Base-by-base conservation (phyloP, 2,113 vertebrate genomes). In the Rousettus leschenaultii region DNA sequence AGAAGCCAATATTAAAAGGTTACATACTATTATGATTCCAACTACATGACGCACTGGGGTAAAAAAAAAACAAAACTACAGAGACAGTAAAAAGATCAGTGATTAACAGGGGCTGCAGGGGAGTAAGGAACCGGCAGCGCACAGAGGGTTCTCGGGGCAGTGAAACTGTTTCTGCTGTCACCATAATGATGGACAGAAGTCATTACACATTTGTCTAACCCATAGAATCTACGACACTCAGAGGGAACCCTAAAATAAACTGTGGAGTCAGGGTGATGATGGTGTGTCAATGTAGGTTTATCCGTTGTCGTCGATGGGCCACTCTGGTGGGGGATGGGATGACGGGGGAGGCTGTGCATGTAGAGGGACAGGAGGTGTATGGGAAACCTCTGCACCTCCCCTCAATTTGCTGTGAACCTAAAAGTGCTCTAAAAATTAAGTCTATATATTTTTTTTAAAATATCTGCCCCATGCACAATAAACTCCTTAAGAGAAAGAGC, bases 401-500 rank as follows among this genome's bases (percentile, higher is more conserved):
- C 33, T 53, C 13, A 55, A 15, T 94, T 65, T 65, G 21, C 75
- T 55, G 43, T 65, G 66, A 89, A 74, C 16, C 45, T 35, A 65
- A 79, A 87, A 74, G 16, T 65, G 6, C 11, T 83, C 22, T 43
- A 57, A 74, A 82, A 26, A 14, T 45, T n/a, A 79, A 57, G 2
- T 18, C 28, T 74, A 6, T 43, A 15, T 65, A 38, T 55, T 51
- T 48, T 3, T 55, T 51, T 48, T 3, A 19, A 30, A 65, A 63
- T 6, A 11, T 18, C 33, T 59, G 11, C 19, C 73, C 4, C 11
- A 0, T 18, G 8, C 1, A 24, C 6, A 21, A 57, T n/a, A 22
- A 75, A 86, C 35, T 73, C 78, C 83, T 65, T 30, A 51, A 53
- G 48, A 53, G 19, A 53, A 53, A 30, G 40, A 59, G 28, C 0